phyloP scores from a whole-genome alignment of 1,140 invertebrate genomes.

The Battus philenor region DNA sequence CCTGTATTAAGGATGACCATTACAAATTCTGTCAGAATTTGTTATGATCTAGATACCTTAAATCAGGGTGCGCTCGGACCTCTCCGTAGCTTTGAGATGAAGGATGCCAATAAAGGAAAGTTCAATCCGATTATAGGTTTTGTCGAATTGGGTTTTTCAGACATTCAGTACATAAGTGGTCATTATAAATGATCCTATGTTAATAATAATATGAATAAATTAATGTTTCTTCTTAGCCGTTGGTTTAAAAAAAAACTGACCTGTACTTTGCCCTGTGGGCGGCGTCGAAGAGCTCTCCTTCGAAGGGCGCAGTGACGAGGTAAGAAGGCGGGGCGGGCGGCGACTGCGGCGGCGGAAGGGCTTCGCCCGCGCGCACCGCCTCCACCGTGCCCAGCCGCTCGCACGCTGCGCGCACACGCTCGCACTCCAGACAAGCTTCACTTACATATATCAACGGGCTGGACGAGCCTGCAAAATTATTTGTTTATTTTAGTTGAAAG shows the following conservation, averaged over 20 bases:
- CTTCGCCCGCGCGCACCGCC: conserved; percentile 41
- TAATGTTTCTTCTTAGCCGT: not conserved
- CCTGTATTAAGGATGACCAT: no score
- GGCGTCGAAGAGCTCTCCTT: conserved; percentile 62
- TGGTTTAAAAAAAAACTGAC: conserved; percentile 34
- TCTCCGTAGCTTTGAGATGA: no score
- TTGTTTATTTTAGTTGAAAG: no score
- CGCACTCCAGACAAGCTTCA: conserved; percentile 62
- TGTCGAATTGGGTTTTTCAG: no score
- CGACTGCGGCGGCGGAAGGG: conserved; percentile 46
- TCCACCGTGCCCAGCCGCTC: conserved; percentile 56
- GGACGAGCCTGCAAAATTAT: conserved; percentile 49
- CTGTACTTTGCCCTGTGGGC: conserved; percentile 68
- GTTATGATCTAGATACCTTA: no score
- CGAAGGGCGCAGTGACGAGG: conserved; percentile 54
- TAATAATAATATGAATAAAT: no score
- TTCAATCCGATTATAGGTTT: no score
- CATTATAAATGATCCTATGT: no score
- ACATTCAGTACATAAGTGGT: no score
- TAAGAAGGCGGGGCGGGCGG: conserved; percentile 52
- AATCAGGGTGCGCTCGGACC: no score
- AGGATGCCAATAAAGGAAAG: no score
- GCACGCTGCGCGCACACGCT: conserved; percentile 60
- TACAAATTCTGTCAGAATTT: no score
- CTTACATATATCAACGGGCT: conserved; percentile 56